Evolutionary conservation across 2,888 invertebrate species (phyloP), one percentile per base, ranked within the genome.

Genomic region (Leptopilina syphax): DNA sequence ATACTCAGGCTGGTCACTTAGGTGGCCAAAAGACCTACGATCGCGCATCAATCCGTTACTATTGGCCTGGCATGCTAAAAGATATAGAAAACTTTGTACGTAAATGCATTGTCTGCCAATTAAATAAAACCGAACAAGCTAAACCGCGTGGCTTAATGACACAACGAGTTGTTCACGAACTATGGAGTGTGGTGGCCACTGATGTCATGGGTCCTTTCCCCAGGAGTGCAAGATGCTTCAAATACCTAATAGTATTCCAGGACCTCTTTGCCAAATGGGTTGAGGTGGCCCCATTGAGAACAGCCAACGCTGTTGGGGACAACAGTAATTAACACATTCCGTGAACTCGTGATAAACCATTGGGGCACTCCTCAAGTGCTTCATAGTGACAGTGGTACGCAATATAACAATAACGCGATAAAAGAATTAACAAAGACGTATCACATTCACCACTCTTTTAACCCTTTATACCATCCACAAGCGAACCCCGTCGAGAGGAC

Each of bases 401-500:
- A 57, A 12, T 12, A n/a, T 12, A 12, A n/a, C 57, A 57, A 57
- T n/a, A 13, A 13, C 5, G n/a, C 57, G 1, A 1, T 57, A 5
- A 10, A 2, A 5, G 6, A 10, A 9, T 57, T 57, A 57, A n/a
- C 57, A 10, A 3, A n/a, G 4, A n/a, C 12, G 1, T 57, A 12
- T n/a, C 12, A 57, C 12, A 57, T 57, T 5, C 13, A 57, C n/a
- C 57, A 57, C 57, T 57, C n/a, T 1, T n/a, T n/a, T 12, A n/a
- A 57, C 44, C 77, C 77, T 2, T 41, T 63, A 24, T 78, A 70
- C 34, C 70, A 68, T 47, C 68, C 78, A 34, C 78, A 78, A 13
- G 85, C 84, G 0, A 86, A 87, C 78, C 87, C 18, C 0, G 84
- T 85, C 0, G 87, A 88, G 65, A 67, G 87, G 2, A 80, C 83